Evolutionary conservation across 2,888 invertebrate genomes (phyloP).

Genomic region (Callyntrura sp.): DNA sequence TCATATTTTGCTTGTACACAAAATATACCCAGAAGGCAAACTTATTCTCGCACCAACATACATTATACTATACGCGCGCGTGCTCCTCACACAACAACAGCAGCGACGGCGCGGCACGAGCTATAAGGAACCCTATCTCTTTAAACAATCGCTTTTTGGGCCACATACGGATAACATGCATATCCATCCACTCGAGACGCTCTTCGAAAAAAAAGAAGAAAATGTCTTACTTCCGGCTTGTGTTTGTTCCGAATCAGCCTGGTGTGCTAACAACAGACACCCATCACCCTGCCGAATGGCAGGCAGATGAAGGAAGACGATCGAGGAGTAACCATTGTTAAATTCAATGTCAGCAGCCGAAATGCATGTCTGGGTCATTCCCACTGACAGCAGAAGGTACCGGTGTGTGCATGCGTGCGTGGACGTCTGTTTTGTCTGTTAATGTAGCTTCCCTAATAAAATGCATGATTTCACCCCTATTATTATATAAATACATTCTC

Average conservation of each 20-base stretch:
- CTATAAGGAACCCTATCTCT: background rate
- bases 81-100: slow-evolving; percentile 16
- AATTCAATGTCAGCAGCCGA: slow-evolving; percentile 47
- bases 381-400: slow-evolving; percentile 26
- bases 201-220: slow-evolving; percentile 5
- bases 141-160: too few species aligned
- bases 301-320: slow-evolving; percentile 35
- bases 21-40: background rate
- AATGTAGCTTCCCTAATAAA: background rate
- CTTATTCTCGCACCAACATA: slow-evolving; percentile 24
- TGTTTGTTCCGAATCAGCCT: slow-evolving; percentile 4
- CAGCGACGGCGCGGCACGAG: slow-evolving; percentile 26
- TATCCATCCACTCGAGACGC: background rate
- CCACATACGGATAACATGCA: slow-evolving; percentile 1
- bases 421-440: background rate
- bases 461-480: slow-evolving; percentile 32
- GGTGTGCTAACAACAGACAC: background rate
- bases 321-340: slow-evolving; percentile 29
- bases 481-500: too few species aligned
- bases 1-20: background rate
- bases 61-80: slow-evolving; percentile 17
- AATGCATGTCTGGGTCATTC: background rate
- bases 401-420: too few species aligned
- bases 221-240: slow-evolving; percentile 58
- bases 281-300: too few species aligned